These are phyloP conservation scores for Platorchestia sp. DNA, from an alignment of 1,140 invertebrate genomes.

Conservation along the genomic window DNA sequence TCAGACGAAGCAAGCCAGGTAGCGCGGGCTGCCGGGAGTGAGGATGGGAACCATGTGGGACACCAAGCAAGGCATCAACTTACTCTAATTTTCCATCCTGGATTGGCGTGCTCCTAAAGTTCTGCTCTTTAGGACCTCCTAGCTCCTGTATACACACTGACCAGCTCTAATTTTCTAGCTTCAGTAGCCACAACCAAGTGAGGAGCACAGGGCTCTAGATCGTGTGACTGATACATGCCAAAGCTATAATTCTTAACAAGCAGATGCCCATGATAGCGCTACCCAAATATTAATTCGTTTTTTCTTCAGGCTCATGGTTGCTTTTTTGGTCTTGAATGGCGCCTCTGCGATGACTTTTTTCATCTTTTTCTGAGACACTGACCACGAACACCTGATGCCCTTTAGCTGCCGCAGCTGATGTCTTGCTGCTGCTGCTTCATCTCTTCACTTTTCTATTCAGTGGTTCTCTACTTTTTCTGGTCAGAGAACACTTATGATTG, in stretches of 20 bases:
- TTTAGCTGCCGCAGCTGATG: slow-evolving; percentile 11
- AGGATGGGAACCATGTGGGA: background rate
- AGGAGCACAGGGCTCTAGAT: background rate
- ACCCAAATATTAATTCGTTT: slow-evolving; percentile 53
- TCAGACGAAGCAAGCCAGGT: too few species aligned
- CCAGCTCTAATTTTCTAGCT: background rate
- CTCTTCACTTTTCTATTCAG: background rate
- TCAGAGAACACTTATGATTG: background rate
- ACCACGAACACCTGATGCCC: slow-evolving; percentile 43
- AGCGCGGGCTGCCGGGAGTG: background rate
- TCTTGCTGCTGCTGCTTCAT: background rate
- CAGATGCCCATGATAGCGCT: slow-evolving; percentile 40
- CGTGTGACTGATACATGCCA: slow-evolving; percentile 47
- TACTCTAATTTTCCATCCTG: background rate
- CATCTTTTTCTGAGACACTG: background rate
- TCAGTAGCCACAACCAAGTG: background rate
- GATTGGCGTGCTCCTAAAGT: background rate
- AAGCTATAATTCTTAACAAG: slow-evolving; percentile 56
- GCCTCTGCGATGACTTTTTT: slow-evolving; percentile 30
- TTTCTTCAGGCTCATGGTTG: slow-evolving; percentile 32
- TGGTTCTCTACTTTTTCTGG: background rate
- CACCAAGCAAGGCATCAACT: background rate
- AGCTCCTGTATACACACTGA: background rate
- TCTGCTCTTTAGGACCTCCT: background rate
- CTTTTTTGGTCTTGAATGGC: slow-evolving; percentile 51